Base-by-base conservation (phyloP, 1,140 invertebrate species). In the Leptinotarsa undecemlineata region DNA sequence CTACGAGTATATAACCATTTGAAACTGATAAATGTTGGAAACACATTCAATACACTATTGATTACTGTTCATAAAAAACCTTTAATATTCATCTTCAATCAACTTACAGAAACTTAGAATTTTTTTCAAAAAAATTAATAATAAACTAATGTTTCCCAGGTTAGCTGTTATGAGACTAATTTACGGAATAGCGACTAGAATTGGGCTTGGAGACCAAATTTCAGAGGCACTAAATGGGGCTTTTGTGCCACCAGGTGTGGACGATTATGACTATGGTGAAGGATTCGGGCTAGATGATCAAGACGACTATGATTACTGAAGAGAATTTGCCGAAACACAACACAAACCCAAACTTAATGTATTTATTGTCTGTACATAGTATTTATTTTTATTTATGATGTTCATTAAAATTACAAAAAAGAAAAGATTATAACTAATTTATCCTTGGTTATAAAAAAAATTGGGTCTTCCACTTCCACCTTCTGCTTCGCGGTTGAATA, bases 201-300 rank as follows among this genome's bases (percentile, higher is more conserved):
- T 87, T 48, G 86, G 86, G 63, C 80, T 86, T 64, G 82, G 84
- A 3, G 85, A 86, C 69, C 79, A 80, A 68, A 83, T 86, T 68
- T 84, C 84, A 6, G 84, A 85, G 26, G 84, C 85, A 23, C 72
- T 86, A 47, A 84, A 84, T 77, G 86, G 86, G 13, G 83, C 81
- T n/a, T 85, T 87, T 77, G 83, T 86, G 19, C 86, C 86, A 21
- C 85, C 86, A n/a, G 85, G 85, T 33, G 85, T 83, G 3, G 80
- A 84, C 62, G 83, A 85, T 68, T 78, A 74, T 62, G 81, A 79
- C 23, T 84, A 80, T n/a, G 73, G 80, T 62, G 79, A 82, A 61
- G 51, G 51, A 57, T 57, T 57, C n/a, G 51, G 51, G 1, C 15
- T 17, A 0, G 51, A n/a, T 17, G 79, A 82, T 60, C 79, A 81